These are phyloP conservation scores for Eulemur mongoz DNA, from an alignment of 2,797 vertebrate genomes.

Conservation along the genomic window DNA sequence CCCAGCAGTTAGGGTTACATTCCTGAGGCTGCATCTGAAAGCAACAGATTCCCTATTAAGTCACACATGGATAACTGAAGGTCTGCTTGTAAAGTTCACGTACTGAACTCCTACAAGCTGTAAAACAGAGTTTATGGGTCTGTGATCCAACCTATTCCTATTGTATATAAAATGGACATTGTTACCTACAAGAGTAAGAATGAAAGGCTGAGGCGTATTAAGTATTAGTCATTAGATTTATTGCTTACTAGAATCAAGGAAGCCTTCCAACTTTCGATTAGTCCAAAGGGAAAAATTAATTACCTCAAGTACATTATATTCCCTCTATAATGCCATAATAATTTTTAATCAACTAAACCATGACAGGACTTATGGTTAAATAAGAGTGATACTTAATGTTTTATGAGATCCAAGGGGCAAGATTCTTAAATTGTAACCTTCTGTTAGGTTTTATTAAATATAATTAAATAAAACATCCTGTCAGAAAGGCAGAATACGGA, in stretches of 20 bases:
- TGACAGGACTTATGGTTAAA: constrained; percentile 26
- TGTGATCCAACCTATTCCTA: constrained; percentile 93
- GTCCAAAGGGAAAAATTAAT: constrained; percentile 46
- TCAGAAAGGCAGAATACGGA: constrained; percentile 20
- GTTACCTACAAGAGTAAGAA: constrained; percentile 86
- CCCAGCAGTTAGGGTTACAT: background rate
- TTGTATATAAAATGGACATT: constrained; percentile 92
- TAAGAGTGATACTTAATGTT: constrained; percentile 59
- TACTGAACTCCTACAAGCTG: constrained; percentile 91
- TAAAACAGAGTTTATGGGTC: constrained; percentile 93
- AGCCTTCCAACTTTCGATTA: constrained; percentile 58
- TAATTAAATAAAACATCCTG: constrained; percentile 69
- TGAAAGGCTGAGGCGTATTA: constrained; percentile 57
- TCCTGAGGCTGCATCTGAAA: background rate
- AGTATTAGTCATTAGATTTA: constrained; percentile 60
- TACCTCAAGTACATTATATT: constrained; percentile 35
- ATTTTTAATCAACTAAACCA: constrained; percentile 62
- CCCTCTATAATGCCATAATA: constrained; percentile 19
- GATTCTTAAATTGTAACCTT: constrained; percentile 58
- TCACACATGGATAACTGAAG: constrained; percentile 90
- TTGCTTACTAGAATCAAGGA: constrained; percentile 36
- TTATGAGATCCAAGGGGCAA: constrained; percentile 54
- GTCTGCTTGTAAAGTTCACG: constrained; percentile 88
- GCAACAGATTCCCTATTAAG: background rate
- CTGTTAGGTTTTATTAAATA: constrained; percentile 47